Percentiles rank a stretch among this genome's conserved stretches.
phyloP scores from a whole-genome alignment of 2,113 vertebrate species.

The Triplophysa tibetana region DNA sequence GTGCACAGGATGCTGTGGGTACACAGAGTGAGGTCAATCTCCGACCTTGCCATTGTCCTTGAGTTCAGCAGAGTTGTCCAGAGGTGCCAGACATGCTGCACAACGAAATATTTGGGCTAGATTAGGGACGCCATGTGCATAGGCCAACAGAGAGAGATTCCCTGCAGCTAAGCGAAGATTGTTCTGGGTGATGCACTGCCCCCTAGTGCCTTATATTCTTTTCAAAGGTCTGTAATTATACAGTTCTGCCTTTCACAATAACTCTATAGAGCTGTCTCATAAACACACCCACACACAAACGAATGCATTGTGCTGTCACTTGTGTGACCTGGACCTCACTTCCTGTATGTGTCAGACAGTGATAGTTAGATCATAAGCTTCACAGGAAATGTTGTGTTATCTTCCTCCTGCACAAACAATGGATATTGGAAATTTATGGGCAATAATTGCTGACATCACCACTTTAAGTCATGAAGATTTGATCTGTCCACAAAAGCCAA shows the following conservation, averaged over 20 bases:
- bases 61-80: conserved; percentile 33
- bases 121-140: conserved; percentile 26
- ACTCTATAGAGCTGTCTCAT: neutral
- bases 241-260: neutral
- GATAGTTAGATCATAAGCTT: conserved; percentile 28
- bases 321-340: conserved; percentile 35
- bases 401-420: conserved; percentile 59
- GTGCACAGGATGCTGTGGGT: conserved; percentile 43
- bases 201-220: conserved; percentile 37
- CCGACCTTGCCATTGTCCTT: conserved; percentile 52
- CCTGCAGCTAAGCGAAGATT: conserved; percentile 5
- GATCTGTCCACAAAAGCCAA: neutral
- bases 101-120: conserved; percentile 32
- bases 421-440: conserved; percentile 33
- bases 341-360: conserved; percentile 33
- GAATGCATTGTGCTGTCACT: neutral
- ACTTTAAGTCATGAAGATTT: conserved; percentile 37
- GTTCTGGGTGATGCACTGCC: conserved; percentile 48
- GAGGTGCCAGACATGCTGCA: conserved; percentile 31
- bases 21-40: conserved; percentile 37
- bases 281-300: conserved; percentile 18
- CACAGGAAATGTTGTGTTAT: conserved; percentile 70
- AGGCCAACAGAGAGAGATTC: conserved; percentile 15
- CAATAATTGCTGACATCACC: conserved; percentile 63
- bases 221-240: neutral